A percentile compares a stretch with the other conserved stretches of the same genome.
Conservation (phyloP, 2,797 vertebrate genomes). For the Melanogrammus aeglefinus region DNA sequence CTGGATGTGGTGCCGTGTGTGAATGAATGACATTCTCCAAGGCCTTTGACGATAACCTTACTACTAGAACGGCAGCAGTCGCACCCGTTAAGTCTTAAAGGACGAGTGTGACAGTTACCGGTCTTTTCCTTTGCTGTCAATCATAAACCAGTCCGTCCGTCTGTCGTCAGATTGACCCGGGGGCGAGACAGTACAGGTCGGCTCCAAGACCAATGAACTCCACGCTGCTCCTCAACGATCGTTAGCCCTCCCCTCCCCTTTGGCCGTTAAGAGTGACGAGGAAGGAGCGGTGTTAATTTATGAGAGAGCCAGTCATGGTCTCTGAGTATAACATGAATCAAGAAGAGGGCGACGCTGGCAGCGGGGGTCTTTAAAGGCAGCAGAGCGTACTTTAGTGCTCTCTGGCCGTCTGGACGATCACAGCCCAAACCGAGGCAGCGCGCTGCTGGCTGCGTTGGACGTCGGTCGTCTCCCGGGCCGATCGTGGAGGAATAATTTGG, state of each 20-base stretch:
- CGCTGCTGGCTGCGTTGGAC: not conserved
- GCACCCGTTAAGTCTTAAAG: too few species aligned
- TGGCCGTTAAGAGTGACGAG: slow-evolving; percentile 43
- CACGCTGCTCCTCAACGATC: slow-evolving; percentile 41
- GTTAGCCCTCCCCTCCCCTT: slow-evolving; percentile 10
- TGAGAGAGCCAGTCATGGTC: slow-evolving; percentile 35
- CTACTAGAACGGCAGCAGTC: too few species aligned
- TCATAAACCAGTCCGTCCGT: too few species aligned
- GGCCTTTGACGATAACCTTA: too few species aligned
- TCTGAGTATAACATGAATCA: slow-evolving; percentile 19
- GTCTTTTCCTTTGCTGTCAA: too few species aligned
- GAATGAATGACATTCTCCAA: too few species aligned
- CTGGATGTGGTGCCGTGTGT: too few species aligned
- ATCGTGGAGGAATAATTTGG: not conserved
- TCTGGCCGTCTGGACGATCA: slow-evolving; percentile 13
- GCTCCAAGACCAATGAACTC: slow-evolving; percentile 45
- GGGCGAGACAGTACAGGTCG: not conserved
- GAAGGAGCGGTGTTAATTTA: slow-evolving; percentile 45
- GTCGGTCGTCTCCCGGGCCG: slow-evolving; percentile 5
- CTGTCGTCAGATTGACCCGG: too few species aligned
- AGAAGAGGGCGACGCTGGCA: slow-evolving; percentile 5
- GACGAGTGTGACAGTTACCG: too few species aligned
- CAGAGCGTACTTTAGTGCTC: slow-evolving; percentile 14
- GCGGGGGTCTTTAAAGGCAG: slow-evolving; percentile 19
- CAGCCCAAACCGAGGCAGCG: slow-evolving; percentile 6